Conservation (phyloP, 2,888 invertebrate species). For the Stenodera caucasica region DNA sequence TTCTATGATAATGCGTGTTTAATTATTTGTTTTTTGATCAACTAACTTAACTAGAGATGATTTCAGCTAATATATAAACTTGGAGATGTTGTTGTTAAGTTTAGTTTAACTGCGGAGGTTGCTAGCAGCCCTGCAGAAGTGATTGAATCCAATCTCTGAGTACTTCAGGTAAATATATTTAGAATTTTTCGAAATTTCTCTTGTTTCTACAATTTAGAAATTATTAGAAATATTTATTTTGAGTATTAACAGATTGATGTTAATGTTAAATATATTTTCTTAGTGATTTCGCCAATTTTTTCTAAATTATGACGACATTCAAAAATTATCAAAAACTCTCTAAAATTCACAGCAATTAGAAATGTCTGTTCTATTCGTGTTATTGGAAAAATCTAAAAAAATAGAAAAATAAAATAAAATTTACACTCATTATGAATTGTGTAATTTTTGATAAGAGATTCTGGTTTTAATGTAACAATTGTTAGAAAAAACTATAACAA, state of each 20-base stretch:
- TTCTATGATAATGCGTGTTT: slow-evolving; percentile 36
- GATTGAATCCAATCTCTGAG: slow-evolving; percentile 42
- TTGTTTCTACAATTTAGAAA: background rate
- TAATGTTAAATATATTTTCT: no score
- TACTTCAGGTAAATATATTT: slow-evolving; percentile 40
- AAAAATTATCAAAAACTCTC: background rate
- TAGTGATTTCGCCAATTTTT: no score
- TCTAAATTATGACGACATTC: background rate
- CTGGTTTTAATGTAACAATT: background rate
- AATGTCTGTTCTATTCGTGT: no score
- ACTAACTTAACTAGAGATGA: slow-evolving; percentile 45
- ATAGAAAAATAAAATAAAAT: no score
- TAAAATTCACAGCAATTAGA: background rate
- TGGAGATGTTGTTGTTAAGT: slow-evolving; percentile 43
- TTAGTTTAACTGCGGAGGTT: slow-evolving; percentile 49
- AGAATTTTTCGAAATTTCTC: no score
- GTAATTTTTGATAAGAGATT: slow-evolving; percentile 19
- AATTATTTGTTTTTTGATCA: slow-evolving; percentile 48
- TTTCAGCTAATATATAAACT: slow-evolving; percentile 48
- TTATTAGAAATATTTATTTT: slow-evolving; percentile 6
- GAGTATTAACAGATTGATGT: background rate
- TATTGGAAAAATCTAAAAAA: no score
- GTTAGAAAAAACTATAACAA: background rate
- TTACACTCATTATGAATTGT: no score
- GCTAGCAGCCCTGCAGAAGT: slow-evolving; percentile 49